These are phyloP conservation scores for Netelia fuscicornis DNA, from an alignment of 2,888 invertebrate species.

Conservation along the genomic window DNA sequence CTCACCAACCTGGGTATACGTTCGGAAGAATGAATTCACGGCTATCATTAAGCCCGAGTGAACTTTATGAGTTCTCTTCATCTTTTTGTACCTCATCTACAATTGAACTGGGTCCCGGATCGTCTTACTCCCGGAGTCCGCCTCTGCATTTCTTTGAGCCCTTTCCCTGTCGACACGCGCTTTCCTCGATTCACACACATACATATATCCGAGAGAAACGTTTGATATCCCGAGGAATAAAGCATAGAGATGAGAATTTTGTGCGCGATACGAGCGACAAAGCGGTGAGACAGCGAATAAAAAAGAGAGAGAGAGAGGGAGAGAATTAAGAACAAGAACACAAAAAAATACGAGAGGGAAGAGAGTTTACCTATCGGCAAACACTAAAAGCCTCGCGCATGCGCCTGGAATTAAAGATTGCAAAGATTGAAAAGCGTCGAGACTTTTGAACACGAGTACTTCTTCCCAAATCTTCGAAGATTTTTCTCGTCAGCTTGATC, in stretches of 20 bases:
- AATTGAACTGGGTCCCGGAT: neutral
- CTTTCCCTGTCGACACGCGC: neutral
- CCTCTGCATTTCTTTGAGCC: neutral
- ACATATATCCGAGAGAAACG: neutral
- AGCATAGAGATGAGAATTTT: neutral
- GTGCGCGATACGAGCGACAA: neutral
- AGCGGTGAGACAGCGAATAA: neutral
- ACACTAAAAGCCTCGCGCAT: too few species aligned
- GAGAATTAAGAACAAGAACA: neutral
- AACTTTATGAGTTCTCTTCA: neutral
- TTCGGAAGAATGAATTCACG: too few species aligned
- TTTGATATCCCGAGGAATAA: conserved; percentile 14
- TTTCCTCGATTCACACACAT: neutral
- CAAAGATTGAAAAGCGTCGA: too few species aligned
- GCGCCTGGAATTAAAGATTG: too few species aligned
- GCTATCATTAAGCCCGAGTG: too few species aligned
- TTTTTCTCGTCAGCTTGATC: too few species aligned
- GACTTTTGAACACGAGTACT: too few species aligned
- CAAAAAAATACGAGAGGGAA: neutral
- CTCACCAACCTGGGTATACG: too few species aligned
- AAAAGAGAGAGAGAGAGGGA: conserved; percentile 6
- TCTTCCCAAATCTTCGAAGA: too few species aligned
- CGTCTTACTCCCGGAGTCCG: neutral
- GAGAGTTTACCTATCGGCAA: too few species aligned
- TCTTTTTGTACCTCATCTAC: neutral